These are phyloP conservation scores for Eumeta japonica DNA, from an alignment of 1,140 invertebrate genomes.

Conservation along the genomic window DNA sequence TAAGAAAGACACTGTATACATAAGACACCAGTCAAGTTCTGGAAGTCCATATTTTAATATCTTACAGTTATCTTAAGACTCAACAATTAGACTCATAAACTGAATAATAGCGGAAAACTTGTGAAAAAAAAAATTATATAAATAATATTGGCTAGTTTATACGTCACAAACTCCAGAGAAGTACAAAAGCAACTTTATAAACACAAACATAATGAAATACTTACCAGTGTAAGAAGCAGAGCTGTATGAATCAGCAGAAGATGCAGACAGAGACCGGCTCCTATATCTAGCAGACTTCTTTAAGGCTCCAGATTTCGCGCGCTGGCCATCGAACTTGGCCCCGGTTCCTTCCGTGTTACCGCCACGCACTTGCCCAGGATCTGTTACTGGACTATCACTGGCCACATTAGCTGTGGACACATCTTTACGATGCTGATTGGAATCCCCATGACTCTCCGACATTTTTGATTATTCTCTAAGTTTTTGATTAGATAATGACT, in stretches of 20 bases:
- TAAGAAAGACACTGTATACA: no score
- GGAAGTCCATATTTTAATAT: no score
- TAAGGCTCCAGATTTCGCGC: slow-evolving; percentile 66
- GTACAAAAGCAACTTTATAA: no score
- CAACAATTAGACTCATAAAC: no score
- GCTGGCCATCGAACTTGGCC: slow-evolving; percentile 39
- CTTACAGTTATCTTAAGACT: no score
- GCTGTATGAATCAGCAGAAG: slow-evolving; percentile 90
- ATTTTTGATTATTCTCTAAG: slow-evolving; percentile 22
- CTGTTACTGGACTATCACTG: slow-evolving; percentile 47
- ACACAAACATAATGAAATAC: no score
- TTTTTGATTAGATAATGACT: no score
- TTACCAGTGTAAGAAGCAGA: slow-evolving; percentile 64
- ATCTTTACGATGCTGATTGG: slow-evolving; percentile 33
- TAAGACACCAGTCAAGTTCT: no score
- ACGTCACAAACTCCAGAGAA: no score
- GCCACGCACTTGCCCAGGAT: slow-evolving; percentile 42
- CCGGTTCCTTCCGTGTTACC: slow-evolving; percentile 26
- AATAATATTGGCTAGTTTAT: no score
- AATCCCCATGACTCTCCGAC: slow-evolving; percentile 41
- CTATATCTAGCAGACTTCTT: slow-evolving; percentile 83
- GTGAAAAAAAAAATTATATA: no score
- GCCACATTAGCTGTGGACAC: slow-evolving; percentile 34
- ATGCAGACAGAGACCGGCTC: slow-evolving; percentile 87
- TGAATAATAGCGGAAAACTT: no score